phyloP scores from a whole-genome alignment of 2,888 invertebrate species.

The Thecophora atra region DNA sequence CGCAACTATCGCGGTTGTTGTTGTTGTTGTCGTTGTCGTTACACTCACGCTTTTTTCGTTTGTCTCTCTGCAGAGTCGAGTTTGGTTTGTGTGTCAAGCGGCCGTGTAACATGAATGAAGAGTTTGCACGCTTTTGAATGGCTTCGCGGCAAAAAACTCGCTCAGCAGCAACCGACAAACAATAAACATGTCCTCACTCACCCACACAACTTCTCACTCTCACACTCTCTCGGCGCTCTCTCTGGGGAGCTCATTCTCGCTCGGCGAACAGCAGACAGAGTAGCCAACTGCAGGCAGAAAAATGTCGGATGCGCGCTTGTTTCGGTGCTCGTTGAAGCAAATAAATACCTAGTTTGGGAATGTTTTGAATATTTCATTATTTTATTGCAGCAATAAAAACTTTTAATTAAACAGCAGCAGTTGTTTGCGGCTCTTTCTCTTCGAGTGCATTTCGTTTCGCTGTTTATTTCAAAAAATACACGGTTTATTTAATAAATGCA shows the following conservation, averaged over 20 bases:
- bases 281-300: background rate
- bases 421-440: slow-evolving; percentile 2
- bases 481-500: background rate
- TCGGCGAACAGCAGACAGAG: slow-evolving; percentile 12
- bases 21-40: background rate
- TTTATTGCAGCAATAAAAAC: background rate
- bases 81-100: slow-evolving; percentile 12
- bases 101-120: background rate
- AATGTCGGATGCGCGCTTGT: slow-evolving; percentile 20
- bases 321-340: slow-evolving; percentile 24
- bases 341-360: slow-evolving; percentile 21
- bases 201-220: background rate
- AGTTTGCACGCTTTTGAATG: background rate
- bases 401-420: slow-evolving; percentile 21
- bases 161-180: slow-evolving; percentile 7
- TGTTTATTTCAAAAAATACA: slow-evolving; percentile 6
- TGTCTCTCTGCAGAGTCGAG: background rate
- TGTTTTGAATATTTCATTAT: slow-evolving; percentile 15
- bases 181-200: slow-evolving; percentile 25
- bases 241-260: background rate
- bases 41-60: background rate
- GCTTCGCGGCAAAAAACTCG: background rate
- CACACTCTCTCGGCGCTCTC: too few relatives aligned
- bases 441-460: background rate
- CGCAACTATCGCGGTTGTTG: slow-evolving; percentile 4